Conservation (phyloP, 2,888 invertebrate genomes). For the Phyto melanocephala region DNA sequence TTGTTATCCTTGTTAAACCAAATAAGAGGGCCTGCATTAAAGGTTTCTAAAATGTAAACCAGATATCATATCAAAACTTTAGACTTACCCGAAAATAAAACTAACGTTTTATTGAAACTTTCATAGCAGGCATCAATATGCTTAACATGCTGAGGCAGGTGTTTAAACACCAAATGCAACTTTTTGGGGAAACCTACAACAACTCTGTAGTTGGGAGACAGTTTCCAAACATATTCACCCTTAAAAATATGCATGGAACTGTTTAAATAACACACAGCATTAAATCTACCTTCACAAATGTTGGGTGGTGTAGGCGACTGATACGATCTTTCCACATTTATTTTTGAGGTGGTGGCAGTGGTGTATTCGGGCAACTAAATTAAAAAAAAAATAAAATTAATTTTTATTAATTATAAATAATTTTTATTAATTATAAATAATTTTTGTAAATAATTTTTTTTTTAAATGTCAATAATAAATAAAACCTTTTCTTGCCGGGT, state of each 20-base stretch:
- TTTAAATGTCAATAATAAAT: background rate
- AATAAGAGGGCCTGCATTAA: slow-evolving; percentile 19
- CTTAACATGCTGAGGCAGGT: slow-evolving; percentile 74
- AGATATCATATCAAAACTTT: background rate
- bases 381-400: background rate
- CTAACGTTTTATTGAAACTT: slow-evolving; percentile 61
- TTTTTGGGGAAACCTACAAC: slow-evolving; percentile 80
- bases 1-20: slow-evolving; percentile 60
- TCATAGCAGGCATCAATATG: slow-evolving; percentile 67
- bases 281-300: slow-evolving; percentile 84
- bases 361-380: slow-evolving; percentile 11
- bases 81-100: slow-evolving; percentile 62
- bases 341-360: slow-evolving; percentile 24
- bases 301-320: slow-evolving; percentile 80
- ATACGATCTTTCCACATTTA: slow-evolving; percentile 21
- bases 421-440: background rate
- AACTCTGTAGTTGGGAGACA: slow-evolving; percentile 79
- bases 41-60: background rate
- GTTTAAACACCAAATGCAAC: slow-evolving; percentile 82
- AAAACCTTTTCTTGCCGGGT: slow-evolving; percentile 13
- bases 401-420: background rate
- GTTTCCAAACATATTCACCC: slow-evolving; percentile 84
- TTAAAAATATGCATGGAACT: slow-evolving; percentile 83
- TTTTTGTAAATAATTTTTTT: too few relatives aligned
- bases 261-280: slow-evolving; percentile 84